Percentiles rank a stretch among this genome's conserved stretches.
Evolutionary conservation across 2,797 vertebrate species (phyloP).

Genomic region (Pyrocephalus nanus): DNA sequence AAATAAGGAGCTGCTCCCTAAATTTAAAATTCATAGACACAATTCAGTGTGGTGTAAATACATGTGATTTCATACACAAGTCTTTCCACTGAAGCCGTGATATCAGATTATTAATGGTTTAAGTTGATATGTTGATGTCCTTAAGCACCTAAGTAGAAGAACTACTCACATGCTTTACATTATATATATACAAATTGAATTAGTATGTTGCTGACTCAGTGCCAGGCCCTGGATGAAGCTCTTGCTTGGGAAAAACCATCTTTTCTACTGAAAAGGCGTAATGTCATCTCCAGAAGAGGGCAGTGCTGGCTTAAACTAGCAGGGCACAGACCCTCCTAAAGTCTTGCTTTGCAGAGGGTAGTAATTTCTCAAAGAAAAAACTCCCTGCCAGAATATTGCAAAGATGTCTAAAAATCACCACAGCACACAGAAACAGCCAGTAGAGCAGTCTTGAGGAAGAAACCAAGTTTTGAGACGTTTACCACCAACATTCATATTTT

Average conservation of each 20-base stretch:
- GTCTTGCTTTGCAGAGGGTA: neutral
- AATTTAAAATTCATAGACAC: neutral
- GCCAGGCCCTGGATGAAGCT: neutral
- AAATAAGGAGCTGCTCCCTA: neutral
- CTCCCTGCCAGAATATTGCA: neutral
- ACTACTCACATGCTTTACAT: neutral
- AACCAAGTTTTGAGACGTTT: neutral
- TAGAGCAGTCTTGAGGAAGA: neutral
- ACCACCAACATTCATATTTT: neutral
- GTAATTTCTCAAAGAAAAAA: neutral
- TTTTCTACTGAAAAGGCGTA: neutral
- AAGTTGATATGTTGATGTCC: neutral
- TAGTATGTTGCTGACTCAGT: neutral
- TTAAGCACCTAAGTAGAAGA: neutral
- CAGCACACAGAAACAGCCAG: neutral
- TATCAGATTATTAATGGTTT: neutral
- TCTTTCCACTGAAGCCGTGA: neutral
- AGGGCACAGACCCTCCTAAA: neutral
- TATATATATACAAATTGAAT: neutral
- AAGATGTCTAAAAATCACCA: neutral
- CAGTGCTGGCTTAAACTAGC: conserved; percentile 60
- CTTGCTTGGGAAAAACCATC: neutral
- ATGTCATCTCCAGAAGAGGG: conserved; percentile 58
- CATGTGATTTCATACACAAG: neutral
- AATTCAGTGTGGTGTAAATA: neutral